Percentiles rank a stretch among this genome's conserved stretches.
These are phyloP conservation scores for Elysia crispata DNA, from an alignment of 2,888 invertebrate genomes.

Conservation along the genomic window DNA sequence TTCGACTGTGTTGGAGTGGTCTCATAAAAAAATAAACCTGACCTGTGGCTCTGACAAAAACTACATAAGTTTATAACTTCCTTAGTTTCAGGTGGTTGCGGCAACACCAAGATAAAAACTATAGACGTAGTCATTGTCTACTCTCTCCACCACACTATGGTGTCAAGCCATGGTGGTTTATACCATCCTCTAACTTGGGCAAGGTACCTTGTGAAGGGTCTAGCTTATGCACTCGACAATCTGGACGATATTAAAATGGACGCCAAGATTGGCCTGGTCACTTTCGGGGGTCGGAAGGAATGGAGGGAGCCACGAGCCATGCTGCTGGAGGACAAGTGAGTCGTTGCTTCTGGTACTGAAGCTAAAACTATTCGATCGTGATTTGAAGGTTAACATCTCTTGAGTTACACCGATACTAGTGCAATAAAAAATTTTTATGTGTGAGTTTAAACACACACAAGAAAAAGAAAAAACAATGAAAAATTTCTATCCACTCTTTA, in stretches of 20 bases:
- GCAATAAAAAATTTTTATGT: too few relatives aligned
- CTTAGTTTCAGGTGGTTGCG: background rate
- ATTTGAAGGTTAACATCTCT: too few relatives aligned
- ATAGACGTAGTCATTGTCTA: constrained; percentile 38
- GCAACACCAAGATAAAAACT: background rate
- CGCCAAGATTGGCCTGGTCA: constrained; percentile 22
- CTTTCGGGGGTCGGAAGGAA: constrained; percentile 31
- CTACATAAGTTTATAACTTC: too few relatives aligned
- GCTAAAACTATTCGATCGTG: too few relatives aligned
- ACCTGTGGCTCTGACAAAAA: too few relatives aligned
- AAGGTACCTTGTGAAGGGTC: background rate
- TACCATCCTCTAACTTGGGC: background rate
- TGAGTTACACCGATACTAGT: too few relatives aligned
- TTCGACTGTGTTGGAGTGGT: too few relatives aligned
- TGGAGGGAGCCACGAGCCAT: constrained; percentile 15
- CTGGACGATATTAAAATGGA: background rate
- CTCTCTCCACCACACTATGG: constrained; percentile 24
- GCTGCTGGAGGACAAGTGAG: constrained; percentile 40
- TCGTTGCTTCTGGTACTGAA: too few relatives aligned
- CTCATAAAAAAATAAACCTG: too few relatives aligned
- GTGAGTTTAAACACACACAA: too few relatives aligned
- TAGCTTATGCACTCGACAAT: background rate
- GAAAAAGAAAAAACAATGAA: too few relatives aligned
- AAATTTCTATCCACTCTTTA: too few relatives aligned
- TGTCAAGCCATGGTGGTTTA: background rate